A percentile compares a stretch with the other conserved stretches of the same genome.
Conservation (phyloP, 1,140 invertebrate genomes). For the Drosophila ironensis region DNA sequence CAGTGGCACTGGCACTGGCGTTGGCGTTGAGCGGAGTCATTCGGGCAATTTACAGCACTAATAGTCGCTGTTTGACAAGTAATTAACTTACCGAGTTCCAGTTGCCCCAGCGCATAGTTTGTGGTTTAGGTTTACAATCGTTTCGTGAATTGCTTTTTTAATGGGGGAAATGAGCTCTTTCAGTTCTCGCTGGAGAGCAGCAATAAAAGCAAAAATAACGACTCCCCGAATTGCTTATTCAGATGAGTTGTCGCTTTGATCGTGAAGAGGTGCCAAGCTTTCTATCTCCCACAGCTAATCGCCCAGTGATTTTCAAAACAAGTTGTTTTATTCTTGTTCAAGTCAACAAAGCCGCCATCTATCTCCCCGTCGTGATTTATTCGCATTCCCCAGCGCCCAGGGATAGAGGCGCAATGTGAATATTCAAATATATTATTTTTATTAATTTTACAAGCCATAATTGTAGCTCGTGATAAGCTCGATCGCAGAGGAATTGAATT, state of each 20-base stretch:
- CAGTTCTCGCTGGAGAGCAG: background rate
- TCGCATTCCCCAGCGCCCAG: conserved; percentile 2
- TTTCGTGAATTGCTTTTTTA: background rate
- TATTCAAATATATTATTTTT: conserved; percentile 74
- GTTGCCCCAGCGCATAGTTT: conserved; percentile 8
- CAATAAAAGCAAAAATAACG: background rate
- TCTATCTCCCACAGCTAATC: background rate
- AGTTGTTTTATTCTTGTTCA: background rate
- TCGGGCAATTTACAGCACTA: conserved; percentile 70
- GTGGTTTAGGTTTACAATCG: conserved; percentile 13
- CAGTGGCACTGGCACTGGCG: conserved; percentile 22
- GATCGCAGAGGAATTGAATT: conserved; percentile 17
- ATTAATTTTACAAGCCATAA: conserved; percentile 73
- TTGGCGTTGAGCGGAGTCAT: conserved; percentile 49
- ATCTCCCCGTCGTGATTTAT: conserved; percentile 18
- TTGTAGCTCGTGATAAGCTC: conserved; percentile 51
- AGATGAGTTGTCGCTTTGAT: too few species aligned
- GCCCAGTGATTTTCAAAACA: background rate
- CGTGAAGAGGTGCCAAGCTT: too few species aligned
- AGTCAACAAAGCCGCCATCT: conserved; percentile 4
- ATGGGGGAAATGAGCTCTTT: too few species aligned
- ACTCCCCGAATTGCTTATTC: too few species aligned
- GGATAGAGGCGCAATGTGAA: conserved; percentile 31
- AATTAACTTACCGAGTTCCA: conserved; percentile 58
- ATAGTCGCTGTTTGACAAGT: conserved; percentile 69